Base-by-base conservation (phyloP, 2,888 invertebrate genomes). In the Syritta pipiens region DNA sequence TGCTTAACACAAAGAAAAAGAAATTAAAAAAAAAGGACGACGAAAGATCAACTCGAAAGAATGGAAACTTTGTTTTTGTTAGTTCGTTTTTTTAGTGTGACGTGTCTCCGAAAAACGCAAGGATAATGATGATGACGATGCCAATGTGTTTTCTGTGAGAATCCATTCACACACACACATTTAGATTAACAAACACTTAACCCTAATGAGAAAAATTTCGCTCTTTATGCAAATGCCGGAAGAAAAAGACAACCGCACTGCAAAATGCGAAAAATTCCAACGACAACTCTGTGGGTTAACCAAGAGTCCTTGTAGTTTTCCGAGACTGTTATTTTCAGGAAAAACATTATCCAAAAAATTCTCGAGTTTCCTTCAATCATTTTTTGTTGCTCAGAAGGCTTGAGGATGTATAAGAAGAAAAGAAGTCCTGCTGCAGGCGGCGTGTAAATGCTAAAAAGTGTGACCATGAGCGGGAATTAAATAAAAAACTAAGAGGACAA, bases 101-200 rank as follows among this genome's bases (percentile, higher is more conserved):
- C 35, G 24, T 30, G 51, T 51, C 42, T 30, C 48, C 17, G 28
- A 28, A 22, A 7, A 20, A 14, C 3, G 28, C 28, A 24, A 44
- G 62, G 32, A 53, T 19, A 32, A 53, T n/a, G 32, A 17, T 14
- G 63, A 49, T 35, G 63, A 35, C 17, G 20, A 55, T 63, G 42
- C 35, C 35, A 46, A 44, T 46, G 57, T 46, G 42, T 65, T 42
- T 65, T n/a, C n/a, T 28, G 24, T 32, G 32, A 12, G 40, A 63
- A 46, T 65, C 44, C 30, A 44, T 35, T 55, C 9, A 57, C 12
- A 37, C 32, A 48, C 51, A 35, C 24, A 7, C 6, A 32, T 48
- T 57, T 46, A 30, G 57, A 67, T 67, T 67, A 67, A 57, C 67
- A 67, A 57, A 48, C 57, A 48, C 67, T 67, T 67, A 67, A 67